These are phyloP conservation scores for Albula glossodonta DNA, from an alignment of 2,113 vertebrate species.

Conservation along the genomic window DNA sequence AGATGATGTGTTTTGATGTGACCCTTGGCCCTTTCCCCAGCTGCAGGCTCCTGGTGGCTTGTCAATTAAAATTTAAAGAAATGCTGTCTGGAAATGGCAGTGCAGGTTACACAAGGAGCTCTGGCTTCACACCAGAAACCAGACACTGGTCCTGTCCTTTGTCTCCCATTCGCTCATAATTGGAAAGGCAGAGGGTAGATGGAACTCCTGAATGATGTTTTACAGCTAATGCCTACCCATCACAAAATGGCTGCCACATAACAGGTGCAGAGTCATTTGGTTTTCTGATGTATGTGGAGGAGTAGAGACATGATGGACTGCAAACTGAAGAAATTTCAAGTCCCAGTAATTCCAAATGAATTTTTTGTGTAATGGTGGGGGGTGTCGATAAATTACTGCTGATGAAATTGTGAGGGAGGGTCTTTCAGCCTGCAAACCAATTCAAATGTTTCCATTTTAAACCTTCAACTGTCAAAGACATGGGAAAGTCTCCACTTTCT, in stretches of 20 bases:
- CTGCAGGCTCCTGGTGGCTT: conserved; percentile 20
- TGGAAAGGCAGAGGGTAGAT: conserved; percentile 24
- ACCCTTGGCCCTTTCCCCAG: not conserved
- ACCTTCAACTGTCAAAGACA: too few species aligned
- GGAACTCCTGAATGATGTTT: not conserved
- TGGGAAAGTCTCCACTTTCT: too few species aligned
- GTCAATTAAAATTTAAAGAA: conserved; percentile 53
- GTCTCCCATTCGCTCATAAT: not conserved
- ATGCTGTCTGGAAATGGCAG: conserved; percentile 30
- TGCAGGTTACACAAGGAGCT: conserved; percentile 24
- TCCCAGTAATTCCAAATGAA: too few species aligned
- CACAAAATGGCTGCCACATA: not conserved
- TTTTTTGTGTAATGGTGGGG: too few species aligned
- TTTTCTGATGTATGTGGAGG: not conserved
- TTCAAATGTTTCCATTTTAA: too few species aligned
- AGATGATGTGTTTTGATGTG: not conserved
- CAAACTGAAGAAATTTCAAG: too few species aligned
- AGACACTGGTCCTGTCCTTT: not conserved
- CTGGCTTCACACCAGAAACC: conserved; percentile 19
- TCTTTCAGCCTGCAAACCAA: too few species aligned
- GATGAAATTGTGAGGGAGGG: too few species aligned
- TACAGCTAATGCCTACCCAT: too few species aligned
- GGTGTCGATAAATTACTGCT: too few species aligned
- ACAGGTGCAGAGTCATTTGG: not conserved
- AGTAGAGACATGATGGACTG: not conserved